Percentiles rank a stretch among this genome's conserved stretches.
These are phyloP conservation scores for Falco concolor DNA, from an alignment of 2,797 vertebrate genomes.

Conservation along the genomic window DNA sequence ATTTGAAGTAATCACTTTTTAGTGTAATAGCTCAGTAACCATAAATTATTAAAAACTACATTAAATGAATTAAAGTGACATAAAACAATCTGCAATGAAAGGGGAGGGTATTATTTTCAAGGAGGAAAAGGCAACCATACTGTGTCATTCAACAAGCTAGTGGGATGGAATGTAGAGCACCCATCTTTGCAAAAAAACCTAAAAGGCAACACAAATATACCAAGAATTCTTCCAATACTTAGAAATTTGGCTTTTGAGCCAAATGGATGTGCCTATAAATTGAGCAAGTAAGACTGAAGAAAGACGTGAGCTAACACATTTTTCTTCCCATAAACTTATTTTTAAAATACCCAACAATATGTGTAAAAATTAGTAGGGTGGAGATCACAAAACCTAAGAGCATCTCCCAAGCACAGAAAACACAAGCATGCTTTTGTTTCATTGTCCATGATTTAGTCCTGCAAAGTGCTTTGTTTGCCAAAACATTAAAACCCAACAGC, in stretches of 20 bases:
- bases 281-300: not conserved
- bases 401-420: not conserved
- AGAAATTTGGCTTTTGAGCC: not conserved
- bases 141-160: not conserved
- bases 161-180: not conserved
- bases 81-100: not conserved
- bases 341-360: not conserved
- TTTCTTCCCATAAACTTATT: not conserved
- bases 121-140: not conserved
- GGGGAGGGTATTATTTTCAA: not conserved
- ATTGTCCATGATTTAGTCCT: not conserved
- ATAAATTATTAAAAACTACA: constrained; percentile 35
- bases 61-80: constrained; percentile 22
- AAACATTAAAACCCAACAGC: not conserved
- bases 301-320: not conserved
- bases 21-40: not conserved
- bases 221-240: not conserved
- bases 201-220: not conserved
- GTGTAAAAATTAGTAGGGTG: not conserved
- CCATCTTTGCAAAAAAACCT: not conserved
- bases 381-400: not conserved
- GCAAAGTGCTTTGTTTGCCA: not conserved
- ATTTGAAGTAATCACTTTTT: constrained; percentile 41
- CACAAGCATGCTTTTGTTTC: not conserved
- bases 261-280: not conserved